phyloP scores from a whole-genome alignment of 2,113 vertebrate genomes.

The Cyprinodon brontotheroides region DNA sequence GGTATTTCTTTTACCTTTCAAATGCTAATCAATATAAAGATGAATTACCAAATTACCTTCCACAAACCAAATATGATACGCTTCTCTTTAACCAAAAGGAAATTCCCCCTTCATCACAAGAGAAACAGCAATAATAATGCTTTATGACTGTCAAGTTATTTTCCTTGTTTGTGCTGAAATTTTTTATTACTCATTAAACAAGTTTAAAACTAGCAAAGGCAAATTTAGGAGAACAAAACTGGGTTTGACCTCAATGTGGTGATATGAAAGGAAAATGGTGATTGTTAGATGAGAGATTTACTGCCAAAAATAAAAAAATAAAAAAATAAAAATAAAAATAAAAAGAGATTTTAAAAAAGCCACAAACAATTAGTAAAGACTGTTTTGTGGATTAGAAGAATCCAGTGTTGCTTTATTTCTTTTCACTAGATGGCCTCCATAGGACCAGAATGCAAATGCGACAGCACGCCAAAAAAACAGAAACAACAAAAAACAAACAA shows the following conservation, averaged over 20 bases:
- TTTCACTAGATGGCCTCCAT: slow-evolving; percentile 72
- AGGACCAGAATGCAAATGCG: slow-evolving; percentile 75
- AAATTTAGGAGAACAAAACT: neutral
- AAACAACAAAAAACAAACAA: neutral
- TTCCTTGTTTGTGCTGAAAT: neutral
- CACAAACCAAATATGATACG: neutral
- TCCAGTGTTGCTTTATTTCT: slow-evolving; percentile 80
- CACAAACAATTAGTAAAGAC: slow-evolving; percentile 59
- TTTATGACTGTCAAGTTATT: neutral
- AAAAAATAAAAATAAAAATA: neutral
- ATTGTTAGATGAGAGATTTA: neutral
- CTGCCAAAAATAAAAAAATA: neutral
- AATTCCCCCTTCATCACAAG: neutral
- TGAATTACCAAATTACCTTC: neutral
- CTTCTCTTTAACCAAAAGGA: neutral
- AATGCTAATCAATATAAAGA: neutral
- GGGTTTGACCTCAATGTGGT: neutral
- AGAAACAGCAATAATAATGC: neutral
- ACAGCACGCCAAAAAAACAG: slow-evolving; percentile 65
- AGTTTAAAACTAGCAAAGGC: neutral
- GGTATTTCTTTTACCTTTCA: neutral
- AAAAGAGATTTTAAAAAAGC: slow-evolving; percentile 22
- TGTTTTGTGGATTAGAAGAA: slow-evolving; percentile 69
- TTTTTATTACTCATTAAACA: neutral
- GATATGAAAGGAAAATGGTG: neutral